A percentile compares a stretch with the other conserved stretches of the same genome.
phyloP scores from a whole-genome alignment of 1,140 invertebrate species.

The Zaprionus inermis region DNA sequence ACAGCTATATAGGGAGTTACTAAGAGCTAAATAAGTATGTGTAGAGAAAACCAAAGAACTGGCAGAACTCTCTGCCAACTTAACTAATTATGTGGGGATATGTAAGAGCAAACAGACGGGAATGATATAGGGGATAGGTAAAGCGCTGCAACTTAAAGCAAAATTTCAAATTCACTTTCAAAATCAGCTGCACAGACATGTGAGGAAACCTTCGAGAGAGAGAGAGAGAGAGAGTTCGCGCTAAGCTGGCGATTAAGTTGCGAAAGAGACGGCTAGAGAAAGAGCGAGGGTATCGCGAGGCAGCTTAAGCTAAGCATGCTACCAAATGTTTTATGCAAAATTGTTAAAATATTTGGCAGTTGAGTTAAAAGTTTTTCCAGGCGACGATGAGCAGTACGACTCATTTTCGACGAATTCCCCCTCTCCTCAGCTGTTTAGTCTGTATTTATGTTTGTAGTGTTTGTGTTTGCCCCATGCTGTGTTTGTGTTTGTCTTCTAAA shows the following conservation, averaged over 20 bases:
- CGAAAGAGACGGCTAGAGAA: neutral
- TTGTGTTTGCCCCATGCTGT: conserved; percentile 37
- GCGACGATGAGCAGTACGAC: conserved; percentile 32
- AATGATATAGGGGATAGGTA: neutral
- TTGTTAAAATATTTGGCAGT: conserved; percentile 80
- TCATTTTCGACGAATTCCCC: conserved; percentile 30
- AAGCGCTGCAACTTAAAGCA: conserved; percentile 1
- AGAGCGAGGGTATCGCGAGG: neutral
- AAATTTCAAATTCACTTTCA: conserved; percentile 64
- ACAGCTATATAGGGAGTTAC: conserved; percentile 9
- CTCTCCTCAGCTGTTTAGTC: conserved; percentile 30
- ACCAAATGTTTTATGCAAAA: conserved; percentile 77
- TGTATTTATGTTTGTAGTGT: conserved; percentile 70
- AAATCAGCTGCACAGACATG: conserved; percentile 44
- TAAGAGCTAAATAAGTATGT: neutral
- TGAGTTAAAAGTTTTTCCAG: conserved; percentile 73
- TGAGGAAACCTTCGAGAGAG: neutral
- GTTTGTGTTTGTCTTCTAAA: conserved; percentile 69
- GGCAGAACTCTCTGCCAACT: conserved; percentile 38
- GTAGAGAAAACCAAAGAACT: neutral
- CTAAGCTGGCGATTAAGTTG: conserved; percentile 1
- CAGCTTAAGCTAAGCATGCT: conserved; percentile 47
- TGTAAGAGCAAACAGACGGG: neutral
- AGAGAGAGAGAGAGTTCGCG: neutral
- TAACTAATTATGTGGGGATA: conserved; percentile 41